phyloP scores from a whole-genome alignment of 1,140 invertebrate genomes.

The Drosophila sproati region DNA sequence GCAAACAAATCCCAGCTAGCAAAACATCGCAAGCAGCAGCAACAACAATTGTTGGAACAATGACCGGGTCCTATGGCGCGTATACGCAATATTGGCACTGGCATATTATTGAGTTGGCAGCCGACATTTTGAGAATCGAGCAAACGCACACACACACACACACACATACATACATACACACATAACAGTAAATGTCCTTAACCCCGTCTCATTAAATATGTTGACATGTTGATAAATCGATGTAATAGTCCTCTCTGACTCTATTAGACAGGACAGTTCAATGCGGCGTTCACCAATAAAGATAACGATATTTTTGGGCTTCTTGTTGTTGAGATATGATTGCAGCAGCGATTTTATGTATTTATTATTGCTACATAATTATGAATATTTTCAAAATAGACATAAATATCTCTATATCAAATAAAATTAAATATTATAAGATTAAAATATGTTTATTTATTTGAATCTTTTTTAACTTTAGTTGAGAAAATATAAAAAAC shows the following conservation, averaged over 20 bases:
- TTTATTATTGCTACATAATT: too few relatives aligned
- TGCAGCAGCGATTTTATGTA: too few relatives aligned
- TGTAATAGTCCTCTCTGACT: conserved; percentile 50
- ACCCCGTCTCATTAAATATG: conserved; percentile 77
- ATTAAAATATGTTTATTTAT: too few relatives aligned
- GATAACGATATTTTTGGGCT: not conserved
- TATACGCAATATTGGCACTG: conserved; percentile 79
- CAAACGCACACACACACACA: too few relatives aligned
- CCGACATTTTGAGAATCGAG: conserved; percentile 34
- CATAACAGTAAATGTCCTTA: conserved; percentile 64
- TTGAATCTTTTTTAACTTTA: too few relatives aligned
- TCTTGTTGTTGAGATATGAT: not conserved
- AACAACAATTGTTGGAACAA: conserved; percentile 43
- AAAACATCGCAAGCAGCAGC: conserved; percentile 50
- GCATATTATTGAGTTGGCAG: conserved; percentile 72
- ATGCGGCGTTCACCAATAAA: not conserved
- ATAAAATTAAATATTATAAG: too few relatives aligned
- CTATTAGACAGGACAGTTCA: conserved; percentile 16
- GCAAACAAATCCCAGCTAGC: conserved; percentile 78
- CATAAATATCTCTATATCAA: too few relatives aligned
- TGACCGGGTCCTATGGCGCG: conserved; percentile 56
- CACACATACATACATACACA: not conserved
- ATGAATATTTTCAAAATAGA: too few relatives aligned
- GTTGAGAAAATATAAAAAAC: too few relatives aligned
- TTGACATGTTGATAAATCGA: conserved; percentile 82